phyloP scores from a whole-genome alignment of 2,113 vertebrate genomes.

The Malurus melanocephalus region DNA sequence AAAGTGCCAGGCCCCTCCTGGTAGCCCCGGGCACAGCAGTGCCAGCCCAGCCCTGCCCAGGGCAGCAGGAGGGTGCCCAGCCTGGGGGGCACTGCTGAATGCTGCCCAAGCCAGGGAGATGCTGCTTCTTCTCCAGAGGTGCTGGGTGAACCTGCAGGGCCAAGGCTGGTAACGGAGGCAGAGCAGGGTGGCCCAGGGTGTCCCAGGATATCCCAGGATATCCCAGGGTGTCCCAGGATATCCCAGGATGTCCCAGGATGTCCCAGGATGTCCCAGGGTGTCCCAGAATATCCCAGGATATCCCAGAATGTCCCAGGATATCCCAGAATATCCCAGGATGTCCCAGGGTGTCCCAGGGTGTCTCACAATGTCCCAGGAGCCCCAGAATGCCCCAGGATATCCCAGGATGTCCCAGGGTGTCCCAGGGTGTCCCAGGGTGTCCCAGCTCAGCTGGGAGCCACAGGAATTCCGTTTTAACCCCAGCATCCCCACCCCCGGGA shows the following conservation, averaged over 20 bases:
- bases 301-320: no score
- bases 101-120: background rate
- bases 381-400: no score
- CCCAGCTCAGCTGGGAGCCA: background rate
- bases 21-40: accelerated
- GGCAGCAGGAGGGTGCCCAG: background rate
- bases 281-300: no score
- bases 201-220: no score
- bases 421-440: background rate
- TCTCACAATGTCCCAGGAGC: no score
- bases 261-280: no score
- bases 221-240: no score
- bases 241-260: no score
- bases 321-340: no score
- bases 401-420: no score
- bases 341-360: background rate
- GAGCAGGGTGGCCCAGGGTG: background rate
- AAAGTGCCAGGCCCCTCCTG: background rate
- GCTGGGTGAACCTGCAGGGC: background rate
- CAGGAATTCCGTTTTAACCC: background rate
- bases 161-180: background rate
- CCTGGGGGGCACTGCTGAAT: background rate
- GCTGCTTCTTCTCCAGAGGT: background rate
- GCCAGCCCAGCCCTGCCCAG: background rate
- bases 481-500: background rate